Conservation (phyloP, 1,140 invertebrate genomes). For the Drosophila insularis region DNA sequence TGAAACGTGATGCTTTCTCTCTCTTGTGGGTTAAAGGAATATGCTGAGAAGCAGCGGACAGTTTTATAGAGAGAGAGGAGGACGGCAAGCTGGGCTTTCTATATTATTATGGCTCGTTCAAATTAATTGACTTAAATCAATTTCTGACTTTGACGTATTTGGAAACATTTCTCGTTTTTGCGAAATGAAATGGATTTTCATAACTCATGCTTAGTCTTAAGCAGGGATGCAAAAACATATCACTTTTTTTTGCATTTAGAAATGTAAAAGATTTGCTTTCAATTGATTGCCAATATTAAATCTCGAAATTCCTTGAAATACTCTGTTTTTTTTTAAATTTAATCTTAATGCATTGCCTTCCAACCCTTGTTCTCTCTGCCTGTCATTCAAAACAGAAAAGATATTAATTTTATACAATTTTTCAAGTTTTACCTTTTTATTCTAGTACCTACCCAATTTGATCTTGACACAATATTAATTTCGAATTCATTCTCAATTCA, state of each 20-base stretch:
- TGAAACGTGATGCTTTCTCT: conserved; percentile 14
- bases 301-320: no score
- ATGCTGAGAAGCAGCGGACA: not conserved
- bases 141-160: conserved; percentile 79
- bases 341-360: no score
- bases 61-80: not conserved
- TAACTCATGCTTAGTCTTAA: conserved; percentile 48
- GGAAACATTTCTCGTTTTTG: conserved; percentile 54
- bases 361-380: not conserved
- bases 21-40: not conserved
- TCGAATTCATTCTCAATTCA: conserved; percentile 36
- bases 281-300: no score
- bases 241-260: not conserved
- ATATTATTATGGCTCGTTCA: conserved; percentile 61
- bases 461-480: conserved; percentile 31
- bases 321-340: no score
- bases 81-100: not conserved
- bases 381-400: not conserved
- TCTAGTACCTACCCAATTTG: not conserved
- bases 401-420: not conserved
- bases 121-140: conserved; percentile 81
- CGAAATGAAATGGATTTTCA: conserved; percentile 61
- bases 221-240: not conserved
- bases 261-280: not conserved
- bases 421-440: not conserved